Conservation (phyloP, 1,140 invertebrate genomes). For the Rhizoglyphus robini region DNA sequence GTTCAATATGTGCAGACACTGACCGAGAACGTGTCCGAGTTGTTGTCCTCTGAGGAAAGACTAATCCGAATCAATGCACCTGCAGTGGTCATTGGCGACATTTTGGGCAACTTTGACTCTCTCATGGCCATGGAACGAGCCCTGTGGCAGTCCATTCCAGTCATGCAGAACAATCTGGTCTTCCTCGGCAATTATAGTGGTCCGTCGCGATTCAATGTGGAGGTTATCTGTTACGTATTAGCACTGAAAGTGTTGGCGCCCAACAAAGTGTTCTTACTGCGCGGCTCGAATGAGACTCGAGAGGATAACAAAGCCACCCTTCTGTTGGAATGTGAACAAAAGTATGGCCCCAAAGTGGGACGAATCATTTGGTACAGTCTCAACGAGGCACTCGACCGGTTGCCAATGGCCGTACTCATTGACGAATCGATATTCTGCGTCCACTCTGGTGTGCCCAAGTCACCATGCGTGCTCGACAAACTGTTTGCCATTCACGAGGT, state of each 20-base stretch:
- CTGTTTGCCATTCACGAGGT: background rate
- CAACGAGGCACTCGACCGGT: background rate
- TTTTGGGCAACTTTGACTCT: background rate
- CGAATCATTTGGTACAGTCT: background rate
- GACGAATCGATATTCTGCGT: background rate
- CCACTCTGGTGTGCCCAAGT: background rate
- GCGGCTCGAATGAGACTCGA: slow-evolving; percentile 1
- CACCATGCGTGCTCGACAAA: background rate
- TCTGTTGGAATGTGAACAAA: no score
- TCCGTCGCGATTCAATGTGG: background rate
- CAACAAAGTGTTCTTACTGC: background rate
- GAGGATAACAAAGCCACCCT: background rate
- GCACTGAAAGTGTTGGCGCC: slow-evolving; percentile 4
- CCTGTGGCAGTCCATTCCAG: background rate
- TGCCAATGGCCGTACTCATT: background rate
- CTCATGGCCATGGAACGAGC: background rate
- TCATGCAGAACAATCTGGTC: background rate
- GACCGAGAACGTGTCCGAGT: background rate
- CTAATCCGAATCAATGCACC: slow-evolving; percentile 5
- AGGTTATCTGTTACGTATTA: slow-evolving; percentile 11
- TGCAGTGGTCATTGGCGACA: background rate
- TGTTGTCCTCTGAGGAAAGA: background rate
- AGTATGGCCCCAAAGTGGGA: background rate
- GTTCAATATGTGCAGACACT: background rate
- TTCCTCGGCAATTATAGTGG: slow-evolving; percentile 6